Base-by-base conservation (phyloP, 2,888 invertebrate genomes). In the Ophioninae sp. region DNA sequence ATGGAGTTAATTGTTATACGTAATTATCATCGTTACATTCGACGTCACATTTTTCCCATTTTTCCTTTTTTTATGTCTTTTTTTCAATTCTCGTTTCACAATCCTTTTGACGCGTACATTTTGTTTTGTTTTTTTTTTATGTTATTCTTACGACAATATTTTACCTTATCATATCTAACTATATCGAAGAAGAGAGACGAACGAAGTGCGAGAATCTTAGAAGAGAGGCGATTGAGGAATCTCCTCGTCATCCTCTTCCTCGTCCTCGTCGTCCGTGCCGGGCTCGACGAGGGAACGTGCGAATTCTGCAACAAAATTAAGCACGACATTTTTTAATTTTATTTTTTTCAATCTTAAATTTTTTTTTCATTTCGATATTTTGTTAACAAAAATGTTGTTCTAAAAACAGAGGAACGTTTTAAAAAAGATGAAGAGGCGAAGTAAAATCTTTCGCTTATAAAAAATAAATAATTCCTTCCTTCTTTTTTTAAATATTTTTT, bases 271-370 rank as follows among this genome's bases (percentile, higher is more conserved):
- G 82, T 95, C 95, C 75, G 93, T 94, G 23, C 94, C 95, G 0
- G 97, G 97, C 91, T 97, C 97, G 0, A 97, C 97, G 7, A 97
- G 94, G 0, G 97, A 97, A 89, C 97, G 95, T 2, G 97, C 97
- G 91, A 96, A 96, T 94, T 96, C 96, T 96, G 91, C 23, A 93
- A 93, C 86, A 79, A 84, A 68, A 37, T 87, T 23, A 30, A 68
- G 56, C 23, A 59, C 22, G 37, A 22, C 10, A 1, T 20, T 59
- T 13, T 2, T 72, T 17, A 6, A 37, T 56, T 20, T 58, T 51
- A 6, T 51, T 17, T 13, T 51, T 51, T 10, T 6, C 6, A 17
- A 10, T 13, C 1, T 51, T 51, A 0, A 0, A 0, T 51, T 51
- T 13, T 51, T 51, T 51, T 51, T 51, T 30, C 30, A 17, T 17